These are phyloP conservation scores for Galaxias olidus DNA, from an alignment of 2,797 vertebrate genomes.

Conservation along the genomic window DNA sequence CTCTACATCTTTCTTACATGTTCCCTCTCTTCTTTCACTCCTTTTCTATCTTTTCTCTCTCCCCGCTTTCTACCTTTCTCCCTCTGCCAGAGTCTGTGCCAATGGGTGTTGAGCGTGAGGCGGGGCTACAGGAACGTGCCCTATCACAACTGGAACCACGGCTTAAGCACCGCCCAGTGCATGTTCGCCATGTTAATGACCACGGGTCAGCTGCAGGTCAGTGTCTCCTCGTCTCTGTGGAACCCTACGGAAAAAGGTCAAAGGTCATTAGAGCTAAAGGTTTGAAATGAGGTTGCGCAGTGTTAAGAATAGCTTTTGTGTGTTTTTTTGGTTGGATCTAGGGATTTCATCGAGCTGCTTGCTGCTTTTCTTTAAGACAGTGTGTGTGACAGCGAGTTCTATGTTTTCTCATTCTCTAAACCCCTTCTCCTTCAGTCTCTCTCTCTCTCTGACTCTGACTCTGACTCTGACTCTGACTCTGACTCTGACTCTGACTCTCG, in stretches of 20 bases:
- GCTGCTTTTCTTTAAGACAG: too few species aligned
- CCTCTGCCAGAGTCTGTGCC: conserved; percentile 80
- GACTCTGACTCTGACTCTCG: background rate
- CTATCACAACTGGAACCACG: conserved; percentile 92
- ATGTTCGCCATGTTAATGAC: conserved; percentile 89
- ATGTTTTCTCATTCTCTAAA: too few species aligned
- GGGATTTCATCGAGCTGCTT: too few species aligned
- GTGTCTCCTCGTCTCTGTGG: background rate
- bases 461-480: conserved; percentile 2
- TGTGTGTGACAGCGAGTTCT: too few species aligned
- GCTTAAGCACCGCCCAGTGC: conserved; percentile 86
- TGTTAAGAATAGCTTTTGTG: background rate
- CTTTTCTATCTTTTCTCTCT: background rate
- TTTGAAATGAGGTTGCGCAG: background rate
- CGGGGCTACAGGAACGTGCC: conserved; percentile 87
- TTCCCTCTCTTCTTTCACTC: conserved; percentile 3
- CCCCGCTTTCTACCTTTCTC: background rate
- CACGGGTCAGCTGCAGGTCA: conserved; percentile 71
- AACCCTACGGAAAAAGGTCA: background rate
- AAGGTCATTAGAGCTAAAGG: background rate
- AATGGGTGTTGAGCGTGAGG: conserved; percentile 88
- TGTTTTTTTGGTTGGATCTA: background rate
- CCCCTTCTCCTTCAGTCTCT: background rate
- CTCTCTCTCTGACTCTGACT: background rate
- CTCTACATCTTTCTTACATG: background rate